phyloP scores from a whole-genome alignment of 1,140 invertebrate genomes.

The Doryteuthis pealeii region DNA sequence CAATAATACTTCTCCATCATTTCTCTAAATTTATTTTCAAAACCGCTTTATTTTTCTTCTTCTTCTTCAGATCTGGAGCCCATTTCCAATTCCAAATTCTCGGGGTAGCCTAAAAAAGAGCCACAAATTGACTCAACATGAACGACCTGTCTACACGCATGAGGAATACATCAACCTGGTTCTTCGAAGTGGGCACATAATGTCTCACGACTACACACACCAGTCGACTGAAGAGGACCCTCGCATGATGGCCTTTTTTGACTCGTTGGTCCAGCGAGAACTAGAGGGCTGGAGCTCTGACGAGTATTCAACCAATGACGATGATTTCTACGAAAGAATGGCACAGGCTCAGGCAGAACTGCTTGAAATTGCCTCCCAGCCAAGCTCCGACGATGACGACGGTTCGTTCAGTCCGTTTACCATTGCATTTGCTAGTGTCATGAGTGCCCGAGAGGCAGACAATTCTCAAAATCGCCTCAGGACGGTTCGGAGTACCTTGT shows the following conservation, averaged over 20 bases:
- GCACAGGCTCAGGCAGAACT: constrained; percentile 33
- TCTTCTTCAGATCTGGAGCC: constrained; percentile 73
- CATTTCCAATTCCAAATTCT: constrained; percentile 64
- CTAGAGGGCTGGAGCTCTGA: constrained; percentile 68
- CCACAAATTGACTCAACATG: constrained; percentile 38
- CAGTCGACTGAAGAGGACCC: constrained; percentile 87
- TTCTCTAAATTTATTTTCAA: too few relatives aligned
- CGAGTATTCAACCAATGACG: constrained; percentile 39
- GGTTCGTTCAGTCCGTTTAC: constrained; percentile 47
- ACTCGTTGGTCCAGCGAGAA: constrained; percentile 87
- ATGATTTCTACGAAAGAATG: constrained; percentile 46
- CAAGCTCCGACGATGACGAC: constrained; percentile 22
- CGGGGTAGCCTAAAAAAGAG: constrained; percentile 8
- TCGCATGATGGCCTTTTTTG: constrained; percentile 95
- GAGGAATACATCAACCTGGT: constrained; percentile 84
- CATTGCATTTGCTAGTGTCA: constrained; percentile 49
- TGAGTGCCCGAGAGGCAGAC: constrained; percentile 37
- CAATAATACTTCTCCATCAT: too few relatives aligned
- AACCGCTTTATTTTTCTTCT: not conserved
- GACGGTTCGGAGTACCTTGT: constrained; percentile 16
- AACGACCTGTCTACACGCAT: constrained; percentile 79
- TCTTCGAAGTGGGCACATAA: constrained; percentile 71
- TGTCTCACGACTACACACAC: constrained; percentile 68
- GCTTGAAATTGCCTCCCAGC: not conserved
- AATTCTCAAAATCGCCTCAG: not conserved